Conservation (phyloP, 2,888 invertebrate genomes). For the Eupeodes luniger region DNA sequence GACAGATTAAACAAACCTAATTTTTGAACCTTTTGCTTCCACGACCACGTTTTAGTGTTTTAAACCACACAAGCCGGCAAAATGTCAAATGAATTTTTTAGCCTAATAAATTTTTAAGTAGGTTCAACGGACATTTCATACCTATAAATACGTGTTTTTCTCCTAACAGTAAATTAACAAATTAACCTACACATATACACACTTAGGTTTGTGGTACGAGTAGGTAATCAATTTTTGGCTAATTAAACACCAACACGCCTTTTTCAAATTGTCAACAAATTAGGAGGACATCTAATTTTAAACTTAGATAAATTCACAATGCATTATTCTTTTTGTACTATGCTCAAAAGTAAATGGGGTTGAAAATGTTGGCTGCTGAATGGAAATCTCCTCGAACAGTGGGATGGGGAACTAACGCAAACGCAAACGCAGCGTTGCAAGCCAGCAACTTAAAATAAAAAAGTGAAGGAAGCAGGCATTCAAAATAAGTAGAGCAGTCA, state of each 20-base stretch:
- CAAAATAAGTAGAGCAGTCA: constrained; percentile 10
- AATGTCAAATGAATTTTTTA: neutral
- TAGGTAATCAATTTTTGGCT: neutral
- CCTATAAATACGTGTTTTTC: neutral
- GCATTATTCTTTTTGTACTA: constrained; percentile 11
- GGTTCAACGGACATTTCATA: neutral
- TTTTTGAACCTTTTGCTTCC: neutral
- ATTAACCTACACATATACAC: neutral
- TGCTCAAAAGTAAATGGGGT: neutral
- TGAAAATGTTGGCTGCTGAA: neutral
- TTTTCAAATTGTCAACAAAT: constrained; percentile 23
- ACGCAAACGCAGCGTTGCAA: neutral
- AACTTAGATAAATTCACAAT: constrained; percentile 3
- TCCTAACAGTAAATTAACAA: neutral
- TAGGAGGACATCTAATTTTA: neutral
- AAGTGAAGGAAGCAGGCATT: neutral
- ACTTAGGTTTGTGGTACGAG: too few species aligned
- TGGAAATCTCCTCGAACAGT: neutral
- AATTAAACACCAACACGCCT: constrained; percentile 13
- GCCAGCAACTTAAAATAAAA: neutral
- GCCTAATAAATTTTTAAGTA: constrained; percentile 7
- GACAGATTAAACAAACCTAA: neutral
- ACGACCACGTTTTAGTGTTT: neutral
- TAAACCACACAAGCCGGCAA: neutral
- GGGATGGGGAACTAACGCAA: too few species aligned